Base-by-base conservation (phyloP, 2,113 vertebrate genomes). In the Grus americana region DNA sequence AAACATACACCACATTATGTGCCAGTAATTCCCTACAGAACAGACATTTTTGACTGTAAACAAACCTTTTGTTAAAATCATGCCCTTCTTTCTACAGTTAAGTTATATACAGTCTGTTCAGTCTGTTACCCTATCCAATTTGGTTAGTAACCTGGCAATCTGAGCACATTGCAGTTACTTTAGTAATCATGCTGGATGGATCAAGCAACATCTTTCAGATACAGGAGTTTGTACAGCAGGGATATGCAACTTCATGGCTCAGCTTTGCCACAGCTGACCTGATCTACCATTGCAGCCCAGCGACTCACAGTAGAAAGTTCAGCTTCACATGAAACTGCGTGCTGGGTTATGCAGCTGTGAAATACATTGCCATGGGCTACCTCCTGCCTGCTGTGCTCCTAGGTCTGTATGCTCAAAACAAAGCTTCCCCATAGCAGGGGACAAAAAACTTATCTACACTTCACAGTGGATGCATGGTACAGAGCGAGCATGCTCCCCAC, bases 301-400 rank as follows among this genome's bases (percentile, higher is more conserved):
- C 4, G 0, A 46, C 40, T 52, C 63, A 26, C 6, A 16, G 58
- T 3, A 86, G 22, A 21, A 62, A 50, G 36, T 9, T 75, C n/a
- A 38, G 44, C 27, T 59, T 32, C 50, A 24, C 22, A 13, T 58
- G 36, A 23, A 78, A 46, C 29, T 6, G 11, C 63, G 47, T 68
- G 10, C 13, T 11, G 38, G 44, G 23, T 55, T 42, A 32, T 0
- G 3, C 16, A 44, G 34, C 34, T 65, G 22, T 1, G 1, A 52
- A 79, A 58, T 10, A 10, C 26, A 47, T 22, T 38, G 21, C 22
- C 32, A 21, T 2, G 24, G 49, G 26, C 44, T 50, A 23, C 36
- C 30, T 65, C 34, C 20, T 44, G 11, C 32, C 12, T 47, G 18
- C 57, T 63, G 15, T 18, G n/a, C 38, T 74, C 15, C 38, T 2